Evolutionary conservation across 1,140 invertebrate genomes (phyloP).

Genomic region (Muscidifurax raptorellus): DNA sequence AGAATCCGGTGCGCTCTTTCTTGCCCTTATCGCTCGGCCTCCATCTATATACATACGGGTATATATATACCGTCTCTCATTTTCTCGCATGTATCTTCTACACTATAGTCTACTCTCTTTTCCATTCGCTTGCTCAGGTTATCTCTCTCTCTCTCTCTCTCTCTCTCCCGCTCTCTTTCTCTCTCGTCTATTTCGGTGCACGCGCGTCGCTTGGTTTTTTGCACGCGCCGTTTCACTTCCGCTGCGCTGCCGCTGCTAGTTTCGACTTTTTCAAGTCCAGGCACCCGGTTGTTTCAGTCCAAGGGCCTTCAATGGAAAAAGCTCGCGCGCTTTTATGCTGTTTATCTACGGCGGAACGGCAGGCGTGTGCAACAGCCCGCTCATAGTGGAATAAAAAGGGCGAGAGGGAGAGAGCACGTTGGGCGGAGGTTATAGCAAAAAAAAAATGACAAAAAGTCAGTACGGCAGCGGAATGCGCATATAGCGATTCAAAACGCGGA

Average conservation of each 20-base stretch:
- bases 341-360: constrained; percentile 7
- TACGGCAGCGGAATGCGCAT: neutral
- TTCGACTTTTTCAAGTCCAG: neutral
- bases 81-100: neutral
- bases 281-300: neutral
- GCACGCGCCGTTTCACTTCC: neutral
- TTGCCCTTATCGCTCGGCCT: neutral
- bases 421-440: neutral
- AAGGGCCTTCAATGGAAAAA: constrained; percentile 3
- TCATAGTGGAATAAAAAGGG: neutral
- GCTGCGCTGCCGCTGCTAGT: neutral
- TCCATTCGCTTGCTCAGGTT: neutral
- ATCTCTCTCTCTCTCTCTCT: too few species aligned
- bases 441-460: neutral
- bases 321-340: neutral
- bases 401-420: neutral
- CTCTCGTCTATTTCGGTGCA: constrained; percentile 34
- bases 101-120: neutral
- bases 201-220: neutral
- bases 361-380: neutral
- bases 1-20: too few species aligned
- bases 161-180: constrained; percentile 11
- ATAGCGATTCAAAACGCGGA: constrained; percentile 1
- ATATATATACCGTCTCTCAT: neutral
- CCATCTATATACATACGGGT: neutral